Evolutionary conservation across 1,140 invertebrate genomes (phyloP), one percentile per base, ranked within the genome.

Genomic region (Cherax quadricarinatus): DNA sequence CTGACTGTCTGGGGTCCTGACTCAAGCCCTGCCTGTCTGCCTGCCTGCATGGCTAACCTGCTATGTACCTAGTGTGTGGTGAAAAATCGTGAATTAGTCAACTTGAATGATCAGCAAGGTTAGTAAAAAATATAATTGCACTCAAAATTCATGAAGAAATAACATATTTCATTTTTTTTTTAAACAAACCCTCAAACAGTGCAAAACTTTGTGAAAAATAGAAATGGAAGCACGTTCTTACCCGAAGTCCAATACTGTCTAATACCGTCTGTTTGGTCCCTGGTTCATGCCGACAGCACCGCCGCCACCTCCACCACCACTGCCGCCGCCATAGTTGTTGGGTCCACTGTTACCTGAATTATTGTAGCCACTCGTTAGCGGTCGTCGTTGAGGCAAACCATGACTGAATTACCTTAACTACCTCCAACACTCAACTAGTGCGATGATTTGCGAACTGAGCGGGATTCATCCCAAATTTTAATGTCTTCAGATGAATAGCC

Each of bases 1-100:
- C 57, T 86, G 82, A 62, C 75, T 87, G 90, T 51, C 90, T 91
- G 90, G 84, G 85, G 89, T 83, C 89, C 90, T 91, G 90, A 91
- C 90, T 91, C 84, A 91, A 91, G 90, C 90, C 90, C 90, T 91
- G 90, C 90, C 90, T 89, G 88, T 81, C 90, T 91, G 84, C 90
- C 90, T 91, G 90, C 84, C 90, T 91, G 87, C 84, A 86, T 91
- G 84, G 90, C 90, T 91, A 91, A 91, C 82, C 90, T 91, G 84
- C 90, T 91, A 91, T 91, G 90, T 91, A 91, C 90, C 90, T 91
- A 91, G 30, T 91, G 90, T 91, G 90, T 91, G 88, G 88, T 90
- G 90, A 84, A 91, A 91, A 91, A 91, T 91, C 70, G 87, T 91
- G 81, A 91, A 91, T 91, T 91, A 91, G 90, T 91, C 75, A 91